A percentile compares a stretch with the other conserved stretches of the same genome.
Evolutionary conservation across 2,797 vertebrate genomes (phyloP).

Genomic region (Agapornis canus): DNA sequence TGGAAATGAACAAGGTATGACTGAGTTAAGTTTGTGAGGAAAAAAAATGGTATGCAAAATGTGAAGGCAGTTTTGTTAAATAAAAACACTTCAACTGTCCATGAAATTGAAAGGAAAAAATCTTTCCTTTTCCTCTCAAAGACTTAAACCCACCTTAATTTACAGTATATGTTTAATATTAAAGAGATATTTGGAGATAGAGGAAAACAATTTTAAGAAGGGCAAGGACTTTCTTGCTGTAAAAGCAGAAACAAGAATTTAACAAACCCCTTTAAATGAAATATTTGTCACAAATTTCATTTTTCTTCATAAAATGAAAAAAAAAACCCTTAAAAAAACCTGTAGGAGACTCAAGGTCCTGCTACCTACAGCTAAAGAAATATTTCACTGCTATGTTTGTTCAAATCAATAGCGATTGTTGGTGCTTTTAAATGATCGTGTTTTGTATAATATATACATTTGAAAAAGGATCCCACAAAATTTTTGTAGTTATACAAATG

Average conservation of each 20-base stretch:
- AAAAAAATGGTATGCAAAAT: background rate
- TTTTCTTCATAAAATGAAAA: slow-evolving; percentile 35
- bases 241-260: slow-evolving; percentile 50
- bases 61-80: slow-evolving; percentile 12
- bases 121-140: background rate
- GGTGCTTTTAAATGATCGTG: background rate
- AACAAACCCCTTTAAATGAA: slow-evolving; percentile 43
- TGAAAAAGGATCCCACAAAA: slow-evolving; percentile 18
- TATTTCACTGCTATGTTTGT: background rate
- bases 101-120: background rate
- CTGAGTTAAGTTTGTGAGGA: background rate
- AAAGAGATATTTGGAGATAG: slow-evolving; percentile 41
- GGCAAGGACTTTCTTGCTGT: slow-evolving; percentile 40
- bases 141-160: slow-evolving; percentile 17
- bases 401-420: background rate
- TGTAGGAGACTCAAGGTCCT: background rate
- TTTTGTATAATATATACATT: background rate
- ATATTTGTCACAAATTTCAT: slow-evolving; percentile 26
- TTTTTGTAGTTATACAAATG: background rate
- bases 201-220: slow-evolving; percentile 6
- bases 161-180: background rate
- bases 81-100: background rate
- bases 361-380: slow-evolving; percentile 1
- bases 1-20: background rate
- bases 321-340: background rate